Base-by-base conservation (phyloP, 2,797 vertebrate species). In the Heliangelus exortis region DNA sequence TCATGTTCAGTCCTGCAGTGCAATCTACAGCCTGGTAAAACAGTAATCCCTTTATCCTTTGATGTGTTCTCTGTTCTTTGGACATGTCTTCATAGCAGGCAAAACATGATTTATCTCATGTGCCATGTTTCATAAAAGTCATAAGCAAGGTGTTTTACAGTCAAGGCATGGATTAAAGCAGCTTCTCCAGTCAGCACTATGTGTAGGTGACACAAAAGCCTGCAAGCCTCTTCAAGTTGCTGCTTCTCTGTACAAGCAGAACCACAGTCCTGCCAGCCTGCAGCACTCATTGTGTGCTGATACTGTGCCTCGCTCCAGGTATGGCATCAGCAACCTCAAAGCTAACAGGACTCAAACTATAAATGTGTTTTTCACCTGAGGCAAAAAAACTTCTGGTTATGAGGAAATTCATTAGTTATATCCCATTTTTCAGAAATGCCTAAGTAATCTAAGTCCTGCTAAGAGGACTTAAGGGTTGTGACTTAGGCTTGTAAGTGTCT, bases 401-500 rank as follows among this genome's bases (percentile, higher is more conserved):
- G 7, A 82, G 21, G 69, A 85, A 91, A 91, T 87, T 89, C 15
- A 63, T 65, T 89, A 68, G 67, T 75, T 89, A 55, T 54, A 89
- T 93, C 77, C 50, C 39, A 71, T 88, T 94, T 96, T 96, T 77
- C 69, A 78, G 69, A 94, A 81, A 54, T 65, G 57, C 58, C 45
- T 81, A 78, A 78, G 87, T 78, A 93, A 72, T 84, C 73, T 74
- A 86, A 94, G 86, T 87, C 93, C 75, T 94, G 12, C 83, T 93
- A 95, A 90, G 29, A 72, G 68, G 79, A 91, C 87, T 95, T 95
- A 93, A 90, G 67, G 33, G 63, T 84, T 94, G 84, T 61, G 33
- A 95, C 33, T 83, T 94, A 94, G 93, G 84, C 82, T 94, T 33
- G 16, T 91, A 92, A 96, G 77, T 96, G 63, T 66, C 84, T 95